These are phyloP conservation scores for Cryptoblepharus egeriae DNA, from an alignment of 2,797 vertebrate species.

Conservation along the genomic window DNA sequence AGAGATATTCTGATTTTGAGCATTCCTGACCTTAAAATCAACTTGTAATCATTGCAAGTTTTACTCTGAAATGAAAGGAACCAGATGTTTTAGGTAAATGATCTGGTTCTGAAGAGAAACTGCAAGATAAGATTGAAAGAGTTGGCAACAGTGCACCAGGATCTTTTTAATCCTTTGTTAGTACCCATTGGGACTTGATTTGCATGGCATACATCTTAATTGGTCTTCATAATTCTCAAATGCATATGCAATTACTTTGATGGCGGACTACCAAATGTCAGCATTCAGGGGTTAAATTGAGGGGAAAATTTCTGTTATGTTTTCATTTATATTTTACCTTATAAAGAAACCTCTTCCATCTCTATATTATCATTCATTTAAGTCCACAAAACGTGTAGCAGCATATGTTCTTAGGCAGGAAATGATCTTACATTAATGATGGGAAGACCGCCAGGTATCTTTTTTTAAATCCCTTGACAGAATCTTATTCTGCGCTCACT, in stretches of 20 bases:
- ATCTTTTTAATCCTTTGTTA: background rate
- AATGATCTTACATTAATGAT: constrained; percentile 53
- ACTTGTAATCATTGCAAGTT: background rate
- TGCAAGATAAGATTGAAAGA: background rate
- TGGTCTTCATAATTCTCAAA: background rate
- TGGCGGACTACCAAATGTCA: background rate
- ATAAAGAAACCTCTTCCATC: background rate
- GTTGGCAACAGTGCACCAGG: background rate
- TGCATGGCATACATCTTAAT: background rate
- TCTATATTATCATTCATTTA: background rate
- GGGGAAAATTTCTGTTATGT: background rate
- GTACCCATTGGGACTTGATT: background rate
- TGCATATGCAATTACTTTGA: constrained; percentile 3
- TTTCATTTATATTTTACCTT: constrained; percentile 15
- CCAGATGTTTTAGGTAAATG: background rate
- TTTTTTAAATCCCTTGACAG: background rate
- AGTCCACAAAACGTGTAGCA: constrained; percentile 42
- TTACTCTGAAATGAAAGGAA: constrained; percentile 7
- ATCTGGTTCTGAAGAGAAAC: background rate
- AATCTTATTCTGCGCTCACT: background rate
- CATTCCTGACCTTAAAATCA: background rate
- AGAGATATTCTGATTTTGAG: background rate
- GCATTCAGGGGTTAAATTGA: constrained; percentile 26
- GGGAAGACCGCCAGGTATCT: constrained; percentile 18
- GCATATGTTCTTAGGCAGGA: constrained; percentile 30